Evolutionary conservation across 2,113 vertebrate species (phyloP).

Genomic region (Tragelaphus buxtoni): DNA sequence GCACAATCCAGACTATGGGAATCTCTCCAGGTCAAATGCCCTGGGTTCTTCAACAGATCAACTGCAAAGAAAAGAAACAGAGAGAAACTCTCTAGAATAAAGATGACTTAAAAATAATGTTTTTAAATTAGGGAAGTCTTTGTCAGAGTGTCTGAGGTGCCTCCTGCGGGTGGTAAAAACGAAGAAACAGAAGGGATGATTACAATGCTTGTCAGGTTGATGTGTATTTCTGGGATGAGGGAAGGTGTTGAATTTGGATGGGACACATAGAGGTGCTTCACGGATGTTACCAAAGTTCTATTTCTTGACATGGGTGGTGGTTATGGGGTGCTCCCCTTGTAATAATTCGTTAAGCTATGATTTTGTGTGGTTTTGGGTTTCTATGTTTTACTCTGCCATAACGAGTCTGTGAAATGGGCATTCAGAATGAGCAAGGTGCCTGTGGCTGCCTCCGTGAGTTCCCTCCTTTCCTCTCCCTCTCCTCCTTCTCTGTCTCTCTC

Average conservation of each 20-base stretch:
- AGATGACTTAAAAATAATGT: not conserved
- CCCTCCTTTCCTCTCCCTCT: not conserved
- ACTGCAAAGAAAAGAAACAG: not conserved
- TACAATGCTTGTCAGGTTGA: not conserved
- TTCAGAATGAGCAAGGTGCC: not conserved
- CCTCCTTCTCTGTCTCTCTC: not conserved
- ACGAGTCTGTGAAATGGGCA: not conserved
- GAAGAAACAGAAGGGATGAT: not conserved
- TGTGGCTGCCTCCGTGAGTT: not conserved
- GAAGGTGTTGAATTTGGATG: not conserved
- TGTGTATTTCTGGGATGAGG: not conserved
- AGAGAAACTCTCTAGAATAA: not conserved
- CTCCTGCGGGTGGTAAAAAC: not conserved
- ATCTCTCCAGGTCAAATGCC: not conserved
- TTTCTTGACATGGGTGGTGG: not conserved
- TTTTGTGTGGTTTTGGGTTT: not conserved
- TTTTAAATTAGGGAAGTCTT: not conserved
- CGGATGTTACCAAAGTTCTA: not conserved
- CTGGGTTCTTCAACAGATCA: not conserved
- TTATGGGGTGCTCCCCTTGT: not conserved
- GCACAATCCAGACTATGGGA: not conserved
- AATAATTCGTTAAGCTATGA: not conserved
- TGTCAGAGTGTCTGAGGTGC: not conserved
- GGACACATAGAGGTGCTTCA: not conserved
- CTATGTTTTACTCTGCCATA: not conserved